Percentiles rank a stretch among this genome's conserved stretches.
Evolutionary conservation across 2,888 invertebrate species (phyloP).

Genomic region (Pomacea canaliculata): DNA sequence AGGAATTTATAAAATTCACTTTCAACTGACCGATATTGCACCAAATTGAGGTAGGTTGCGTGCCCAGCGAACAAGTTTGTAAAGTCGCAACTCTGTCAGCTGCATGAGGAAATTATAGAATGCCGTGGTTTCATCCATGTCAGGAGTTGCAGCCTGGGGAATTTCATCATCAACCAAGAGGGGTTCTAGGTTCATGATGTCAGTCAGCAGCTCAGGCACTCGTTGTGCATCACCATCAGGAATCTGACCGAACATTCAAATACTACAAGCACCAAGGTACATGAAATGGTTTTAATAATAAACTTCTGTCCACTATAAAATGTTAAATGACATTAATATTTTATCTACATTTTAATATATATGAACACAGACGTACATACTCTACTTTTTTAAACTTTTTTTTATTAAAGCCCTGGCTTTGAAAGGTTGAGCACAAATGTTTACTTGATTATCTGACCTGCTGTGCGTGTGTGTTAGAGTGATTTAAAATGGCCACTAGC

Average conservation of each 20-base stretch:
- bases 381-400: no score
- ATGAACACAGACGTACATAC: no score
- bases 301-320: no score
- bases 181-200: constrained; percentile 66
- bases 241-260: neutral
- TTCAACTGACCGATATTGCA: constrained; percentile 85
- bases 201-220: constrained; percentile 59
- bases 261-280: no score
- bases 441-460: constrained; percentile 20
- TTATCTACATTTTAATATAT: no score
- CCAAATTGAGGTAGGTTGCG: constrained; percentile 96
- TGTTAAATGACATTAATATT: no score
- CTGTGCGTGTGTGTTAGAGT: constrained; percentile 32
- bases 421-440: no score
- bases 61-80: constrained; percentile 99
- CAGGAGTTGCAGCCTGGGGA: constrained; percentile 44
- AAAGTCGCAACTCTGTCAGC: constrained; percentile 89
- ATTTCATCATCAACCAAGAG: constrained; percentile 63
- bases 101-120: constrained; percentile 63
- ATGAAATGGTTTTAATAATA: no score
- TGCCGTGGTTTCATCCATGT: constrained; percentile 53
- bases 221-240: constrained; percentile 23
- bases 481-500: constrained; percentile 56
- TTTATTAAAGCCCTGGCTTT: no score
- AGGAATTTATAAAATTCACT: no score